Base-by-base conservation (phyloP, 2,888 invertebrate species). In the Baccha elongata region DNA sequence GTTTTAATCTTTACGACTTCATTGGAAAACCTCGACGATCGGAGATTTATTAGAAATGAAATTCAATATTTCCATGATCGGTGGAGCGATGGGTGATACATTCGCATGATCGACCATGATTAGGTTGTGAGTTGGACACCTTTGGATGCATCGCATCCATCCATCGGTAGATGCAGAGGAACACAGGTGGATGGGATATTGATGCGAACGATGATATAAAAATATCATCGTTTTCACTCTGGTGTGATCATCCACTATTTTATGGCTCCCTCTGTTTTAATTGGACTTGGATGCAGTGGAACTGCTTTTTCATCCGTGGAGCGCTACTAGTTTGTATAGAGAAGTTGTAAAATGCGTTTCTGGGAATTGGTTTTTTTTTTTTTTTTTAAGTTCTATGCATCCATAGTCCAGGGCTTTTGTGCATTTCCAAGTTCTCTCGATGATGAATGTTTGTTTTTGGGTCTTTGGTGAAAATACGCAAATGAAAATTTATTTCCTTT, bases 41-140 rank as follows among this genome's bases (percentile, higher is more conserved):
- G 55, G 64, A 83, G 83, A 83, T 83, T 83, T 83, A 83, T 83
- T 83, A 83, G 83, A 83, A 83, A 83, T 83, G 83, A 83, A 83
- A 83, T 83, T 83, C 83, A 78, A 83, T 83, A 83, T 83, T 83
- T 83, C 83, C 73, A 83, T 78, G 55, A 58, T 17, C 40, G 62
- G 53, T 19, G 21, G 58, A 58, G 29, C 48, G 52, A 55, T 62
- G 50, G 60, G 52, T 23, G 64, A 64, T 58, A 55, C 42, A 58
- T 48, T 46, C n/a, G 40, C 58, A 40, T 29, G 48, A 65, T 42
- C n/a, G n/a, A n/a, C 58, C 40, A 15, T 46, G 35, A 62, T 62
- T 37, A 58, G 35, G 52, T 21, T 40, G 55, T 32, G 55, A 42
- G 44, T 19, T 48, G 44, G 74, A 50, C 55, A 58, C 69, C 40